Percentiles rank a stretch among this genome's conserved stretches.
These are phyloP conservation scores for Rhizomys pruinosus DNA, from an alignment of 2,113 vertebrate genomes.

Conservation along the genomic window DNA sequence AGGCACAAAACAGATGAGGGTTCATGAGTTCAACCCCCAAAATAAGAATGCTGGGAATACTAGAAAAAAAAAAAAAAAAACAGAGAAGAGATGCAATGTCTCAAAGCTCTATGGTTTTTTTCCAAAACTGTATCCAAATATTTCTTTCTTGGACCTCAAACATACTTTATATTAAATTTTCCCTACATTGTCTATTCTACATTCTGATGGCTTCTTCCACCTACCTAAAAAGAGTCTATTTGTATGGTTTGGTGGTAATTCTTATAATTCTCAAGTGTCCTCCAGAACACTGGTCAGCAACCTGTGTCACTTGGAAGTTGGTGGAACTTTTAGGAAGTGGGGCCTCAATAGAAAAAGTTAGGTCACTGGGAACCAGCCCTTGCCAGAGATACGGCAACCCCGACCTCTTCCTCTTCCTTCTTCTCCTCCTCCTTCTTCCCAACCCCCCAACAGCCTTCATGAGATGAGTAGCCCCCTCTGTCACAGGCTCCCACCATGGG, in stretches of 20 bases:
- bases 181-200: background rate
- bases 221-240: background rate
- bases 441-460: too few species aligned
- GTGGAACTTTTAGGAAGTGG: background rate
- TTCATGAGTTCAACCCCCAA: background rate
- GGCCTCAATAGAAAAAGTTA: background rate
- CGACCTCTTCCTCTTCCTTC: too few species aligned
- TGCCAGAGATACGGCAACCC: background rate
- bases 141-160: background rate
- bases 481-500: background rate
- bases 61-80: constrained; percentile 46
- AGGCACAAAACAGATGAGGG: background rate
- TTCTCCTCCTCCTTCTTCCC: too few species aligned
- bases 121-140: background rate
- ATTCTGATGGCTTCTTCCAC: constrained; percentile 6
- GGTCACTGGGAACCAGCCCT: background rate
- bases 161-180: background rate
- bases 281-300: background rate
- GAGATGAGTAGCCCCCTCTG: background rate
- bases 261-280: background rate
- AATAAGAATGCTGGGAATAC: background rate
- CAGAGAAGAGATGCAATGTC: background rate
- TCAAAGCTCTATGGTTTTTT: background rate
- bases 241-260: background rate
- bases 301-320: too few species aligned